Conservation (phyloP, 2,888 invertebrate genomes). For the Plebejus argus region DNA sequence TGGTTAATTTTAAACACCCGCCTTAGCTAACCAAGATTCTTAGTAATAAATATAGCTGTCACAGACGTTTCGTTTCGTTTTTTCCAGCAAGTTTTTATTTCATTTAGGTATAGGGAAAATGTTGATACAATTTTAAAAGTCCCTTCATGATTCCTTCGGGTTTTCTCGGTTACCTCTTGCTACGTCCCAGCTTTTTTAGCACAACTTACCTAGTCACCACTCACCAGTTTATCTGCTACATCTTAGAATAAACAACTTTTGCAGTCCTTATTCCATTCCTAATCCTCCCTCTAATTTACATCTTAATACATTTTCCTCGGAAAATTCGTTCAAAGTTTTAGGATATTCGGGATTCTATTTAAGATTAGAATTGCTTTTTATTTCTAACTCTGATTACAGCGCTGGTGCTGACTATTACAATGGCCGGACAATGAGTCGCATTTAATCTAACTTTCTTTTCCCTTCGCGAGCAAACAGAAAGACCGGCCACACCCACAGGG, state of each 20-base stretch:
- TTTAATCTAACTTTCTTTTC: slow-evolving; percentile 74
- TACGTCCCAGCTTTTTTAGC: neutral
- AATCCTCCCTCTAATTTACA: slow-evolving; percentile 21
- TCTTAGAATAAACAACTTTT: neutral
- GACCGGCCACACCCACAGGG: slow-evolving; percentile 64
- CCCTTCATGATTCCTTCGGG: neutral
- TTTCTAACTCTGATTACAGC: slow-evolving; percentile 49
- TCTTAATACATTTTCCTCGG: slow-evolving; percentile 14
- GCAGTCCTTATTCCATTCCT: slow-evolving; percentile 5
- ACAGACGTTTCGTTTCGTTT: neutral
- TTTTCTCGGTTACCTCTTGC: neutral
- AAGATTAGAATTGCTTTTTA: slow-evolving; percentile 43
- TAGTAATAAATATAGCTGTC: neutral
- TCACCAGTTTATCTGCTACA: neutral
- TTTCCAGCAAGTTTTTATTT: neutral
- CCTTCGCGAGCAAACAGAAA: slow-evolving; percentile 63
- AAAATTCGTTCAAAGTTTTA: slow-evolving; percentile 28
- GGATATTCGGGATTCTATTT: slow-evolving; percentile 32
- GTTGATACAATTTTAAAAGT: neutral
- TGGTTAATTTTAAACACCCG: neutral
- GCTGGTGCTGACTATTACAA: slow-evolving; percentile 57
- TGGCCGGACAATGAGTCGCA: slow-evolving; percentile 61
- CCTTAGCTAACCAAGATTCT: neutral
- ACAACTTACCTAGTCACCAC: neutral
- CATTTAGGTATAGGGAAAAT: neutral